Conservation (phyloP, 2,888 invertebrate genomes). For the Lepidochrysops patricia region DNA sequence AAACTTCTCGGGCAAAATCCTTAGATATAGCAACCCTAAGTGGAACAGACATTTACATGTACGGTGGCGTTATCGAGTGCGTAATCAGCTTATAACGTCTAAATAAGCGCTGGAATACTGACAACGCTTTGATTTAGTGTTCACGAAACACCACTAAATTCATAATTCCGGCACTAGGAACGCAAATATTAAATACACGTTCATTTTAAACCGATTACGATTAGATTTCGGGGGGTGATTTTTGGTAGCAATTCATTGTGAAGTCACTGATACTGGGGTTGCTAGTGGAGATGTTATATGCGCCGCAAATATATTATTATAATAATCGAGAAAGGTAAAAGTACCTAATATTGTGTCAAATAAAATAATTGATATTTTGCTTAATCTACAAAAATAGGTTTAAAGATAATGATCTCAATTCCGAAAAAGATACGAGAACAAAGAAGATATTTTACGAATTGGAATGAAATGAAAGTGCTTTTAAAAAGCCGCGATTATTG, state of each 20-base stretch:
- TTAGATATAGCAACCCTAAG: background rate
- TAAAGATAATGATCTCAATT: conserved; percentile 4
- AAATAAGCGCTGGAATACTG: conserved; percentile 52
- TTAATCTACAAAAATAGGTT: no score
- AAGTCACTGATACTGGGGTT: background rate
- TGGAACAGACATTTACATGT: conserved; percentile 43
- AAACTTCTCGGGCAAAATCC: background rate
- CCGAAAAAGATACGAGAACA: conserved; percentile 14
- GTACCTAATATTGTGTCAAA: no score
- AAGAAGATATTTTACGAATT: conserved; percentile 18
- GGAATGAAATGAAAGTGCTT: background rate
- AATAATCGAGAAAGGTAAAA: background rate
- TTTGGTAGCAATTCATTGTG: background rate
- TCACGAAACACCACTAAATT: conserved; percentile 42
- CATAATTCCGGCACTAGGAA: conserved; percentile 19
- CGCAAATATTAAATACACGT: conserved; percentile 1
- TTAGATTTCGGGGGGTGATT: background rate
- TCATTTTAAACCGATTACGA: background rate
- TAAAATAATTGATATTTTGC: background rate
- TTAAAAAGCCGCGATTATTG: conserved; percentile 8
- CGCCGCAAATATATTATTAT: background rate
- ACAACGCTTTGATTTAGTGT: conserved; percentile 52
- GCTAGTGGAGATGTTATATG: background rate
- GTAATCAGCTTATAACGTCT: conserved; percentile 58
- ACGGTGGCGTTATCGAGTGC: conserved; percentile 45